Evolutionary conservation across 2,888 invertebrate species (phyloP).

Genomic region (Hemistola chrysoprasaria): DNA sequence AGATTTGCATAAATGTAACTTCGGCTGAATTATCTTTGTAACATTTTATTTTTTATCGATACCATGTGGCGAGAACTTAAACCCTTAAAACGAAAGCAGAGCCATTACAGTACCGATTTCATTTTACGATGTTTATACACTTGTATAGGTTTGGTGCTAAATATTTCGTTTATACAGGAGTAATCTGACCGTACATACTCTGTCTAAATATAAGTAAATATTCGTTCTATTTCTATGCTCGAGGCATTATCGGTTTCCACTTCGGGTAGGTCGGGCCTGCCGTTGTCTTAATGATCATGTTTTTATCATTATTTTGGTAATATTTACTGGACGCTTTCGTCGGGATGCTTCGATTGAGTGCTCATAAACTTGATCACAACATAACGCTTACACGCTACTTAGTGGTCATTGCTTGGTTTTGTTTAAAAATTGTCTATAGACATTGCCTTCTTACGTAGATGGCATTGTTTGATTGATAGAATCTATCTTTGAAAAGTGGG

Average conservation of each 20-base stretch:
- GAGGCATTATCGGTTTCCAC: slow-evolving; percentile 39
- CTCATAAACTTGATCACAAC: slow-evolving; percentile 1
- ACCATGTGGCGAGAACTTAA: slow-evolving; percentile 54
- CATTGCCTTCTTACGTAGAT: too few relatives aligned
- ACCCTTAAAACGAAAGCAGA: slow-evolving; percentile 36
- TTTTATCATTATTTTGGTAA: slow-evolving; percentile 30
- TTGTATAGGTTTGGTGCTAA: slow-evolving; percentile 40
- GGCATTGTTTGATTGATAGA: too few relatives aligned
- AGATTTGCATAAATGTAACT: too few relatives aligned
- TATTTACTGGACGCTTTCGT: slow-evolving; percentile 2
- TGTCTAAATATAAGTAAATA: slow-evolving; percentile 12
- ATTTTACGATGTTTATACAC: slow-evolving; percentile 67
- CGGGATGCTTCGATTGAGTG: slow-evolving; percentile 4
- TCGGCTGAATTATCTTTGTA: slow-evolving; percentile 37
- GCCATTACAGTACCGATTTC: slow-evolving; percentile 39
- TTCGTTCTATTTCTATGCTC: slow-evolving; percentile 36
- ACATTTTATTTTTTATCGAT: slow-evolving; percentile 43
- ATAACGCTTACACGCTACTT: background rate
- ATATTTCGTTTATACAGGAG: slow-evolving; percentile 34
- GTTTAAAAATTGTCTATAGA: too few relatives aligned
- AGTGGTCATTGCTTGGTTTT: too few relatives aligned
- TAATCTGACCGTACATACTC: slow-evolving; percentile 20
- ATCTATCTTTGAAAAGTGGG: too few relatives aligned
- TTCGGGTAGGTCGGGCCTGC: slow-evolving; percentile 55
- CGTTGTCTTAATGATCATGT: slow-evolving; percentile 31